phyloP scores from a whole-genome alignment of 2,888 invertebrate species.

The Thera britannica region DNA sequence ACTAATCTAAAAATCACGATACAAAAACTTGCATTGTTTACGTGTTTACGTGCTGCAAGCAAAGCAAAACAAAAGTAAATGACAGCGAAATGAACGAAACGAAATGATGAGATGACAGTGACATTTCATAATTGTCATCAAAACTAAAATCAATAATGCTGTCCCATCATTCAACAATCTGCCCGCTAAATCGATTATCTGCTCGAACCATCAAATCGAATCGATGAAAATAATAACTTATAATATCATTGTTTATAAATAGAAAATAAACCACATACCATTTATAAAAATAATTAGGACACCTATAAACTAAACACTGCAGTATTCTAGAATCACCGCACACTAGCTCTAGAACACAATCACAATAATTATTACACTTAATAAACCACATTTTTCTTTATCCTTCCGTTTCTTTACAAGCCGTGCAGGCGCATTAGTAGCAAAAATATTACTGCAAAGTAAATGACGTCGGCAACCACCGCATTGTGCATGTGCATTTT shows the following conservation, averaged over 20 bases:
- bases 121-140: slow-evolving; percentile 16
- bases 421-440: slow-evolving; percentile 81
- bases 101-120: slow-evolving; percentile 19
- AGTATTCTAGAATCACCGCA: slow-evolving; percentile 46
- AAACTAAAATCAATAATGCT: slow-evolving; percentile 17
- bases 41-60: neutral
- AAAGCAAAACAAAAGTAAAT: slow-evolving; percentile 1
- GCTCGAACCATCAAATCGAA: neutral
- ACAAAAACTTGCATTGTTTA: neutral
- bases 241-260: no score
- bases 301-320: slow-evolving; percentile 39
- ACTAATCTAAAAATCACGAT: neutral
- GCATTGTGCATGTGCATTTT: slow-evolving; percentile 82
- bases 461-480: slow-evolving; percentile 81
- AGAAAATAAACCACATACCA: slow-evolving; percentile 47
- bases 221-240: neutral
- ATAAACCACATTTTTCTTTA: slow-evolving; percentile 74
- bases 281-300: slow-evolving; percentile 41
- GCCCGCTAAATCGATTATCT: neutral
- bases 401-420: slow-evolving; percentile 68
- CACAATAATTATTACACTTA: slow-evolving; percentile 61
- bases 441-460: slow-evolving; percentile 83
- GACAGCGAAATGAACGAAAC: neutral
- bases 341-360: slow-evolving; percentile 54
- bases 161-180: neutral